Evolutionary conservation across 1,140 invertebrate species (phyloP).

Genomic region (Lutraria rhynchaena): DNA sequence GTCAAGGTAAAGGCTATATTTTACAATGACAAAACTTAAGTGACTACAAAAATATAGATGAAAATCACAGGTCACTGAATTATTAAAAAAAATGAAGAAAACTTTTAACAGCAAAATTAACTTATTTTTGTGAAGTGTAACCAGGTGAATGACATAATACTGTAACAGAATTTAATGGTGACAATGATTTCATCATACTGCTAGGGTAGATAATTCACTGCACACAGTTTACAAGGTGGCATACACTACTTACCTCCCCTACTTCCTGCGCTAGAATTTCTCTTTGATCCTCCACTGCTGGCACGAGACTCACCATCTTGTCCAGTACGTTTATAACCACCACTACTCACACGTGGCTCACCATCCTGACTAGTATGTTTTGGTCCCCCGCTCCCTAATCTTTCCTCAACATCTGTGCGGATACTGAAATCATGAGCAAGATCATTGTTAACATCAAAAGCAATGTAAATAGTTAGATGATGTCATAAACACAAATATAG

Average conservation of each 20-base stretch:
- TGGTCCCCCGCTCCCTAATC: slow-evolving; percentile 32
- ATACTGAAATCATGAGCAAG: slow-evolving; percentile 7
- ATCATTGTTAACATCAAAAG: too few species aligned
- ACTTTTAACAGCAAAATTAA: too few species aligned
- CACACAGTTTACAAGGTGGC: too few species aligned
- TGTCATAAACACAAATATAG: too few species aligned
- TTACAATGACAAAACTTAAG: background rate
- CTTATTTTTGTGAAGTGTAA: too few species aligned
- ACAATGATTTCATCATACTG: too few species aligned
- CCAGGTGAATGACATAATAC: too few species aligned
- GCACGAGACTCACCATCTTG: slow-evolving; percentile 66
- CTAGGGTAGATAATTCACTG: too few species aligned
- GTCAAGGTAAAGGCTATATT: background rate
- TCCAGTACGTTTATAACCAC: slow-evolving; percentile 70
- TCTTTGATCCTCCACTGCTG: slow-evolving; percentile 72
- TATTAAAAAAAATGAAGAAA: too few species aligned
- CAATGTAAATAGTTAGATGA: too few species aligned
- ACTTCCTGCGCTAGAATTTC: slow-evolving; percentile 75
- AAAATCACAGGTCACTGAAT: too few species aligned
- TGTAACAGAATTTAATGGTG: too few species aligned
- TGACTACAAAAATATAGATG: background rate
- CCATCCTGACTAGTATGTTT: slow-evolving; percentile 21
- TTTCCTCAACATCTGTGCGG: slow-evolving; percentile 24
- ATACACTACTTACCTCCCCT: slow-evolving; percentile 68
- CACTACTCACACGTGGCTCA: slow-evolving; percentile 68